phyloP scores from a whole-genome alignment of 2,797 vertebrate genomes.

The Danio albolineatus region DNA sequence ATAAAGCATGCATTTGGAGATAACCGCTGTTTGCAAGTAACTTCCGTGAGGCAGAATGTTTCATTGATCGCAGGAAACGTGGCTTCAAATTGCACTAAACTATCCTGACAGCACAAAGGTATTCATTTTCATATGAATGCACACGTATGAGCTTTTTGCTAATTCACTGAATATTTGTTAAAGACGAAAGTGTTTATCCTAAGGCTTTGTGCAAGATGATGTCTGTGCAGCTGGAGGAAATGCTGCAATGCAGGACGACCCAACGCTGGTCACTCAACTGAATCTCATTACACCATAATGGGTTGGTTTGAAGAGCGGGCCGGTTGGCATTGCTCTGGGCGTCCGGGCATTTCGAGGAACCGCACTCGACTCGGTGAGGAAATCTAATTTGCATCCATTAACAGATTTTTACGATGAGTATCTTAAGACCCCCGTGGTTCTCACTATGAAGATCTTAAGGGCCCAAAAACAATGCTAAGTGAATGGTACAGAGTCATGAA shows the following conservation, averaged over 20 bases:
- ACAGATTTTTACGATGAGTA: conserved; percentile 17
- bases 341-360: conserved; percentile 9
- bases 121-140: neutral
- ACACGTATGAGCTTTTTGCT: neutral
- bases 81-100: conserved; percentile 14
- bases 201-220: conserved; percentile 16
- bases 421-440: conserved; percentile 19
- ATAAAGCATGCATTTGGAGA: conserved; percentile 21
- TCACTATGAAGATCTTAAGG: conserved; percentile 30
- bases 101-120: neutral
- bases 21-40: conserved; percentile 2
- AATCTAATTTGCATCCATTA: conserved; percentile 52
- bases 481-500: neutral
- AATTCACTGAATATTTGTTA: neutral
- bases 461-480: neutral
- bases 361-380: neutral
- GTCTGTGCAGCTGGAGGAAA: conserved; percentile 40
- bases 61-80: conserved; percentile 12
- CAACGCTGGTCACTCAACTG: conserved; percentile 41
- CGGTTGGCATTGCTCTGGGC: conserved; percentile 14
- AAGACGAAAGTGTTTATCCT: conserved; percentile 1
- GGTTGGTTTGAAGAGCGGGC: conserved; percentile 29
- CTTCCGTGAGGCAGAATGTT: neutral
- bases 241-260: conserved; percentile 49
- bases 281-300: conserved; percentile 53